Evolutionary conservation across 2,888 invertebrate species (phyloP).

Genomic region (Rapana venosa): DNA sequence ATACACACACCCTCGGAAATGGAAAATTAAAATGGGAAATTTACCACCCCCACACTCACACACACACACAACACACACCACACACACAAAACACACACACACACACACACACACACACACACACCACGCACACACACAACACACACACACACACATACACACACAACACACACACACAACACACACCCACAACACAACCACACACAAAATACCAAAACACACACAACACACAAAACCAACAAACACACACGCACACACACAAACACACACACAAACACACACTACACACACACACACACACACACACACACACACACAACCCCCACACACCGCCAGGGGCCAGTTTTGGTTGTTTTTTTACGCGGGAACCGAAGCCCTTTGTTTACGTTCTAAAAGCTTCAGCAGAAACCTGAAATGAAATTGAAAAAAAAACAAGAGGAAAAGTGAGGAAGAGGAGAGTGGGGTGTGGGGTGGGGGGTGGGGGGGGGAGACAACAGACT

Average conservation of each 20-base stretch:
- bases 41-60: neutral
- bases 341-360: no score
- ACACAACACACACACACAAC: slow-evolving; percentile 1
- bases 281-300: neutral
- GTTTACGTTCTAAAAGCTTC: no score
- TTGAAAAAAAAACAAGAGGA: no score
- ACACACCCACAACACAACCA: neutral
- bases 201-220: neutral
- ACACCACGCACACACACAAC: neutral
- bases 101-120: neutral
- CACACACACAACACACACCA: neutral
- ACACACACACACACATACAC: neutral
- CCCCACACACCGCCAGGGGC: no score
- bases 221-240: neutral
- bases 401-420: no score
- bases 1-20: neutral
- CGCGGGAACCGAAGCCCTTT: no score
- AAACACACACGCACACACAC: neutral
- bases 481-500: no score
- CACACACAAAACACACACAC: neutral
- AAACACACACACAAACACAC: neutral
- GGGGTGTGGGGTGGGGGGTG: no score
- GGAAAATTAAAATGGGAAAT: no score
- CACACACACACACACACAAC: no score
- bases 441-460: no score